Base-by-base conservation (phyloP, 2,797 vertebrate species). In the Chelidonichthys spinosus region DNA sequence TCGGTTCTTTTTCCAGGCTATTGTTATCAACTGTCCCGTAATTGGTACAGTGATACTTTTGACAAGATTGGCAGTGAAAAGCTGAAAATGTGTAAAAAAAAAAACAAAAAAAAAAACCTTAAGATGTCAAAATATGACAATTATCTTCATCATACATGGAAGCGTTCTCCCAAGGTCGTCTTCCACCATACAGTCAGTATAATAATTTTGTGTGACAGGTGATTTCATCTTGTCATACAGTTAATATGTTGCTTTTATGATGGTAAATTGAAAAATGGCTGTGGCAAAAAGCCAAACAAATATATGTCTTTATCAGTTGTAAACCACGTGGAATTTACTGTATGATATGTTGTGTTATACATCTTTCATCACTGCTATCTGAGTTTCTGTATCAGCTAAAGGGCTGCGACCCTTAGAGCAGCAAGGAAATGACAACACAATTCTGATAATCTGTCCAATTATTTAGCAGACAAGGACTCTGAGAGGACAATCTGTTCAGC, bases 401-500 rank as follows among this genome's bases (percentile, higher is more conserved):
- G 52, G 59, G 53, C 60, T 70, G 25, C 11, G 44, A 85, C 71
- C 75, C 55, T 63, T 14, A 36, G 11, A 72, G 67, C 52, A 61
- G 72, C 74, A 79, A 69, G 62, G 69, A 85, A 79, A 87, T 77
- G 74, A 85, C 83, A 88, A 69, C 33, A 81, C 66, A 84, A 72
- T 79, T 87, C 47, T 37, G 37, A 72, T 76, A 72, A 89, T 89
- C 46, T 33, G 18, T 66, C 37, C 42, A 43, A 81, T 87, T 78
- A 86, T 82, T 84, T 60, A 65, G 49, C 79, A 82, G 75, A 80
- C 55, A 43, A n/a, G 49, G 40, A 80, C 33, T 1, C 7, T 50
- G 32, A 63, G 60, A 55, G 53, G 42, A 59, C 25, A 63, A 60
- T 74, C 62, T 64, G 42, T 65, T 71, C 44, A 71, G 54, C 64